phyloP scores from a whole-genome alignment of 2,888 invertebrate genomes.

The Synergus japonicus region DNA sequence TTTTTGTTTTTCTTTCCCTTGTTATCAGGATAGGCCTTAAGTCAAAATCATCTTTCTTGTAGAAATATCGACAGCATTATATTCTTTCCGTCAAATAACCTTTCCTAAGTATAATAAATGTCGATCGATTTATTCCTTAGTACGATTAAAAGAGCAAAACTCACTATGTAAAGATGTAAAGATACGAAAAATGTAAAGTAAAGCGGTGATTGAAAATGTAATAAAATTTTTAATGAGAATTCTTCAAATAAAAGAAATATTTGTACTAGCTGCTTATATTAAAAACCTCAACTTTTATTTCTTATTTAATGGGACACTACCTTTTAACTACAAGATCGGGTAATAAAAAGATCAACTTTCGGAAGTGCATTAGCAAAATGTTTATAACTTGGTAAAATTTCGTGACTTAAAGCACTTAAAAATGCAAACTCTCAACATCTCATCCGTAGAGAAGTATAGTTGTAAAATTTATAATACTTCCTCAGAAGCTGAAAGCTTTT shows the following conservation, averaged over 20 bases:
- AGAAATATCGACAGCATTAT: neutral
- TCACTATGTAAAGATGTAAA: neutral
- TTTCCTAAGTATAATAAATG: neutral
- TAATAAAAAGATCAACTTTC: neutral
- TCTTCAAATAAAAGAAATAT: neutral
- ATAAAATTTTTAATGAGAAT: neutral
- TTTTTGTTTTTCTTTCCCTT: neutral
- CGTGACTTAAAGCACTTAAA: neutral
- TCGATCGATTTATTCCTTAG: neutral
- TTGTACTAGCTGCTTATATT: too few species aligned
- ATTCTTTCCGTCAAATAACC: neutral
- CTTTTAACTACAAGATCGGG: neutral
- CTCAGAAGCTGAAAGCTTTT: neutral
- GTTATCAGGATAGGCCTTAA: neutral
- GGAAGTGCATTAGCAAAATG: conserved; percentile 8
- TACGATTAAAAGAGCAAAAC: neutral
- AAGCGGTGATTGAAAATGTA: neutral
- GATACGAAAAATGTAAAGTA: neutral
- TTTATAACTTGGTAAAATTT: neutral
- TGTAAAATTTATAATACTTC: neutral
- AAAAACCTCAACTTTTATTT: neutral
- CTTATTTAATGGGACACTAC: neutral
- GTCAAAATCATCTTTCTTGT: neutral
- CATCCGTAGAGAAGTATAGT: neutral
- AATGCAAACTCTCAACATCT: neutral